These are phyloP conservation scores for Catagonus wagneri DNA, from an alignment of 2,113 vertebrate species.

Conservation along the genomic window DNA sequence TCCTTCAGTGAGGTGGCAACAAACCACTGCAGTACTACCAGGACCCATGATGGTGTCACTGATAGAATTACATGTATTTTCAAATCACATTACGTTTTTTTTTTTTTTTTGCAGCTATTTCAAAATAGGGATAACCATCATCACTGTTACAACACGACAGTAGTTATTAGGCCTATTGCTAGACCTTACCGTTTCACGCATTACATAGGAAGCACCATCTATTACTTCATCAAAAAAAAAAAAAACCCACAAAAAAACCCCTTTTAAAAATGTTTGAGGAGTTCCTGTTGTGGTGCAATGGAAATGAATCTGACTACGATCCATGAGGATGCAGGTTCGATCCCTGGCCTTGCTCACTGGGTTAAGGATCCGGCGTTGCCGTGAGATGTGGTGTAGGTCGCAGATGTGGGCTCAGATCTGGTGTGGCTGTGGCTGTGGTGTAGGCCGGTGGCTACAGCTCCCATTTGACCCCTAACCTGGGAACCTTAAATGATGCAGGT, in stretches of 20 bases:
- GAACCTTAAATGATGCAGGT: too few relatives aligned
- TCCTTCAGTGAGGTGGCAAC: background rate
- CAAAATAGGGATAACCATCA: background rate
- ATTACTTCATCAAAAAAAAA: background rate
- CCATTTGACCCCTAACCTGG: too few relatives aligned
- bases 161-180: background rate
- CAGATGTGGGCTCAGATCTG: too few relatives aligned
- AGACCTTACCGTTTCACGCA: background rate
- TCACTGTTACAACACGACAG: background rate
- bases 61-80: conserved; percentile 37
- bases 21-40: background rate
- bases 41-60: background rate
- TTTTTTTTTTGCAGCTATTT: conserved; percentile 23
- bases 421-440: too few relatives aligned
- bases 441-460: too few relatives aligned
- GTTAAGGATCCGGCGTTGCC: too few relatives aligned
- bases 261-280: background rate
- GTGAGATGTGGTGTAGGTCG: too few relatives aligned
- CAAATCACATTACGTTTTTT: background rate
- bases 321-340: too few relatives aligned
- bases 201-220: conserved; percentile 6
- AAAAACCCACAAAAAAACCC: too few relatives aligned
- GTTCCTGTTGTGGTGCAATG: too few relatives aligned
- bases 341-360: too few relatives aligned
- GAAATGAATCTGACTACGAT: too few relatives aligned